phyloP scores from a whole-genome alignment of 2,888 invertebrate species.

The Scaptomyza caliginosa region DNA sequence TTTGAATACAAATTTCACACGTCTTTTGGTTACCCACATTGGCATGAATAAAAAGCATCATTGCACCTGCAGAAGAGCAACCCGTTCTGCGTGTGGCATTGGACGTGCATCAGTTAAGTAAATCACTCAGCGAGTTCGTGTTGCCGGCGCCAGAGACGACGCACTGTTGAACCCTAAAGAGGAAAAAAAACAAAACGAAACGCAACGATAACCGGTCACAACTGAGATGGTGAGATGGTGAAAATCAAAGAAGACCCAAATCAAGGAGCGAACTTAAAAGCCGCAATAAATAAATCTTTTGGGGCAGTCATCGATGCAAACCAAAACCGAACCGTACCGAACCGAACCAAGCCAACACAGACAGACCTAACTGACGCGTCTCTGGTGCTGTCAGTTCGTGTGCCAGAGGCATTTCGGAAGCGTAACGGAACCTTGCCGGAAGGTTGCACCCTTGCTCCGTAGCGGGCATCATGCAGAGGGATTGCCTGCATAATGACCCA shows the following conservation, averaged over 20 bases:
- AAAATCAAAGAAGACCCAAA: slow-evolving; percentile 54
- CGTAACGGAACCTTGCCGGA: slow-evolving; percentile 35
- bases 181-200: not conserved
- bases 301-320: slow-evolving; percentile 52
- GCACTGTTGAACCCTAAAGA: slow-evolving; percentile 2
- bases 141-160: slow-evolving; percentile 15
- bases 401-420: slow-evolving; percentile 54
- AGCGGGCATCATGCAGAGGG: not conserved
- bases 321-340: slow-evolving; percentile 7
- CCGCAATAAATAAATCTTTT: slow-evolving; percentile 78
- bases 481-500: slow-evolving; percentile 77
- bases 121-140: slow-evolving; percentile 60
- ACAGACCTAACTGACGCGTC: slow-evolving; percentile 50
- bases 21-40: slow-evolving; percentile 1
- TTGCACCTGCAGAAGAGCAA: slow-evolving; percentile 11
- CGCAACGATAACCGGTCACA: slow-evolving; percentile 25
- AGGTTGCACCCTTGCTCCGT: slow-evolving; percentile 1
- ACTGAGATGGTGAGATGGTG: slow-evolving; percentile 15
- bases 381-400: slow-evolving; percentile 62
- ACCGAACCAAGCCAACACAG: not conserved
- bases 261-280: slow-evolving; percentile 63
- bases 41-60: slow-evolving; percentile 1
- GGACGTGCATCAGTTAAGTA: slow-evolving; percentile 61
- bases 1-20: slow-evolving; percentile 1
- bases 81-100: slow-evolving; percentile 50